Base-by-base conservation (phyloP, 2,888 invertebrate species). In the Aproaerema taeniolella region DNA sequence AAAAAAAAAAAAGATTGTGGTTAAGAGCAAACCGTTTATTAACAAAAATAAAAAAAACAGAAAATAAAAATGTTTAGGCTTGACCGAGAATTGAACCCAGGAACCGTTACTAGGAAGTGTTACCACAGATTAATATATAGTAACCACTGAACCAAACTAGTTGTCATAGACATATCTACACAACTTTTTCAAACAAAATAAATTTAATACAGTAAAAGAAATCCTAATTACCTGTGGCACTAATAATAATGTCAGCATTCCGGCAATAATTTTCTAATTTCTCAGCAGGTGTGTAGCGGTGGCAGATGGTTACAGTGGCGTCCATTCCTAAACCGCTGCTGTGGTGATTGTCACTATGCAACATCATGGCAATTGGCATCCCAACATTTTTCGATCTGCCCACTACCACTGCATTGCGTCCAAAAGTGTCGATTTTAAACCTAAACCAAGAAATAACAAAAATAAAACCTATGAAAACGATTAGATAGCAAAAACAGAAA, bases 311-410 rank as follows among this genome's bases (percentile, higher is more conserved):
- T 0, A 95, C 95, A 0, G 96, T 97, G 10, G 95, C 94, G 64
- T 97, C 96, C 85, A 95, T 86, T 0, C 92, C 94, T 31, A 90
- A 80, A 0, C 82, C 78, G 31, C 89, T 91, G 64, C 93, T 92
- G 61, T 91, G 90, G 3, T 72, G 72, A 20, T 89, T 89, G 76
- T 95, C 95, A 2, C 94, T 91, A 65, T 94, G 94, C 36, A 97
- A 75, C 56, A 96, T 81, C 87, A 97, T 90, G 1, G 95, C 94
- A 42, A 96, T 93, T 0, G 97, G 97, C 83, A 97, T 89, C 0
- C 97, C 95, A 13, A 97, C 96, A 74, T 97, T 95, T 73, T 97
- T 97, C 0, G 97, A 97, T 38, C 97, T 88, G 1, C 97, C 97
- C 49, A 95, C 91, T 0, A 97, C 92, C 0, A 97, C 95, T 3